These are phyloP conservation scores for Gnatocerus cornutus DNA, from an alignment of 2,888 invertebrate species.

Conservation along the genomic window DNA sequence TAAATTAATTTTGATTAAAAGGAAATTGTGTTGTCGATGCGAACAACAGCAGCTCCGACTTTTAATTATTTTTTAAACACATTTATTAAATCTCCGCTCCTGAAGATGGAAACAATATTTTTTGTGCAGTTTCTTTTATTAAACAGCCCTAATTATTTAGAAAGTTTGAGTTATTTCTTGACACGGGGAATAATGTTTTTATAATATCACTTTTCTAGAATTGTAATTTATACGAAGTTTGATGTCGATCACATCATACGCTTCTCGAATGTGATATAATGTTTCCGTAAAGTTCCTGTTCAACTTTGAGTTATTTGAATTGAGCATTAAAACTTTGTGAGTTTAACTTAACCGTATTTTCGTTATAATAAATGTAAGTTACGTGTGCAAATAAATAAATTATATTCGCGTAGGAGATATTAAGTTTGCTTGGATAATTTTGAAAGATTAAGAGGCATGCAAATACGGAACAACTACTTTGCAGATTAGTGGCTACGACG, in stretches of 20 bases:
- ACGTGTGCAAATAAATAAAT: slow-evolving; percentile 42
- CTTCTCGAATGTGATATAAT: slow-evolving; percentile 31
- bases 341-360: slow-evolving; percentile 35
- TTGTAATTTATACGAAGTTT: slow-evolving; percentile 31
- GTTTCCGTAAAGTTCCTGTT: slow-evolving; percentile 23
- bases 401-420: slow-evolving; percentile 26
- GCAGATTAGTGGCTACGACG: slow-evolving; percentile 35
- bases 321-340: slow-evolving; percentile 34
- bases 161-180: slow-evolving; percentile 1
- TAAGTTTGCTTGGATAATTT: slow-evolving; percentile 37
- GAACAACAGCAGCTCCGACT: not conserved
- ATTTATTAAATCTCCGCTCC: not conserved
- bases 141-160: not conserved
- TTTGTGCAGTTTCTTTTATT: not conserved
- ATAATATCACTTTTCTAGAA: slow-evolving; percentile 7
- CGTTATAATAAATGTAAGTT: slow-evolving; percentile 36
- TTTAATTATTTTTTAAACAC: slow-evolving; percentile 10
- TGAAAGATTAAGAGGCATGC: slow-evolving; percentile 30
- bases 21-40: slow-evolving; percentile 27
- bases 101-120: slow-evolving; percentile 10
- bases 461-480: slow-evolving; percentile 31
- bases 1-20: slow-evolving; percentile 26
- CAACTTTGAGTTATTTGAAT: slow-evolving; percentile 35
- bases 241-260: slow-evolving; percentile 26
- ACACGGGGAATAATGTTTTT: not conserved